Base-by-base conservation (phyloP, 2,888 invertebrate genomes). In the Drosophila suboccidentalis region DNA sequence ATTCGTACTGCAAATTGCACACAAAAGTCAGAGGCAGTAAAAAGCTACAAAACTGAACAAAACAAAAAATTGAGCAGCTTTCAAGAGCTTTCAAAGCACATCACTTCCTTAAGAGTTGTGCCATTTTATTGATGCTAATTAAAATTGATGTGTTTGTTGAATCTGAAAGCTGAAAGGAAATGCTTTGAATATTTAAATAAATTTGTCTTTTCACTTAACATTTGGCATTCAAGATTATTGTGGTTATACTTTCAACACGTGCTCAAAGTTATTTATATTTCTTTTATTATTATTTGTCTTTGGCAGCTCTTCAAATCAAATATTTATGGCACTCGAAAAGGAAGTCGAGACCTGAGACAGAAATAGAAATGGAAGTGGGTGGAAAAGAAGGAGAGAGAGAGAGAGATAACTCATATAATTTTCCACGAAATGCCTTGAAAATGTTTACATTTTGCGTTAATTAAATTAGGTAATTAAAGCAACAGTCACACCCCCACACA, bases 401-500 rank as follows among this genome's bases (percentile, higher is more conserved):
- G 17, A 4, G 9, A 61, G 61, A 67, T 61, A 55, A 46, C 59
- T 66, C 43, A 55, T 50, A 46, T 47, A 71, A 71, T 77, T 62
- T 62, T 57, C 38, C 34, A 38, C 15, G 22, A 61, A 71, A 65
- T 39, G 46, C 32, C 58, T 54, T 61, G 36, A 62, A 64, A 65
- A 59, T 82, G 72, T 82, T 84, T 73, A 65, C 76, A 79, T 76
- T 71, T 73, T 61, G 71, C 68, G 65, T 82, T 85, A 79, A 79
- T 82, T 85, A 76, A 82, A 76, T 82, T 67, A 82, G 71, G 57
- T 74, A 79, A 85, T 85, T 81, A 75, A 61, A 36, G 39, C 57
- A 50, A 10, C 43, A 29, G n/a, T 15, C 8, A 3, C 41, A 4
- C 15, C 11, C 3, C 4, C 22, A 3, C 29, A n/a, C 10, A 9